Evolutionary conservation across 2,113 vertebrate species (phyloP).

Genomic region (Hippoglossus stenolepis): DNA sequence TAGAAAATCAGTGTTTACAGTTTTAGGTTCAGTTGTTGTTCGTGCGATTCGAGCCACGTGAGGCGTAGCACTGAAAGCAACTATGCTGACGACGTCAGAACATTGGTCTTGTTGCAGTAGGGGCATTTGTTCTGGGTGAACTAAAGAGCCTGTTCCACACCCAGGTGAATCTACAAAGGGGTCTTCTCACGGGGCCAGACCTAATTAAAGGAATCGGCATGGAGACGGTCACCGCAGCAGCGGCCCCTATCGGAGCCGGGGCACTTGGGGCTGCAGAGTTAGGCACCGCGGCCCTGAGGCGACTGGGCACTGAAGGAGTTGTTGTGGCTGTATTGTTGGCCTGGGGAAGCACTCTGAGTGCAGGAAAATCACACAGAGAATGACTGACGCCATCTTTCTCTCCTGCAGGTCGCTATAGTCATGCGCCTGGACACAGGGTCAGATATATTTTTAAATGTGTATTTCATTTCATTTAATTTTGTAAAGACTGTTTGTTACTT

Average conservation of each 20-base stretch:
- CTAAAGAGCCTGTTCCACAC: constrained; percentile 49
- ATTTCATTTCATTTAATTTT: background rate
- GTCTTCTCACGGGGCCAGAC: constrained; percentile 53
- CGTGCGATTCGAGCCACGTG: constrained; percentile 32
- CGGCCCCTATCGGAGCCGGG: constrained; percentile 67
- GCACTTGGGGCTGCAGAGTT: constrained; percentile 66
- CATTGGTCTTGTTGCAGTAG: too few relatives aligned
- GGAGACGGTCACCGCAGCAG: constrained; percentile 74
- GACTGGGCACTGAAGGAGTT: constrained; percentile 65
- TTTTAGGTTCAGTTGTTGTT: constrained; percentile 31
- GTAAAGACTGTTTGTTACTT: background rate
- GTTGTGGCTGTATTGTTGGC: constrained; percentile 56
- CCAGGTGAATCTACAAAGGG: constrained; percentile 56
- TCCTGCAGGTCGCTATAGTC: background rate
- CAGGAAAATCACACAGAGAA: constrained; percentile 47
- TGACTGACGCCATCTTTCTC: background rate
- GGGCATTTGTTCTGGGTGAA: too few relatives aligned
- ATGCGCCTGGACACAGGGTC: too few relatives aligned
- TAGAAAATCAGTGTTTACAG: constrained; percentile 20
- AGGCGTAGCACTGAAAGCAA: constrained; percentile 10
- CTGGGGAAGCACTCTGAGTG: constrained; percentile 56
- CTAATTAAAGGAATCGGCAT: constrained; percentile 72
- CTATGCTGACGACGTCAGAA: background rate
- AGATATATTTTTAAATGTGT: too few relatives aligned
- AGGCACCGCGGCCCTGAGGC: constrained; percentile 66